A percentile compares a stretch with the other conserved stretches of the same genome.
phyloP scores from a whole-genome alignment of 1,140 invertebrate species.

The Hyles vespertilio region DNA sequence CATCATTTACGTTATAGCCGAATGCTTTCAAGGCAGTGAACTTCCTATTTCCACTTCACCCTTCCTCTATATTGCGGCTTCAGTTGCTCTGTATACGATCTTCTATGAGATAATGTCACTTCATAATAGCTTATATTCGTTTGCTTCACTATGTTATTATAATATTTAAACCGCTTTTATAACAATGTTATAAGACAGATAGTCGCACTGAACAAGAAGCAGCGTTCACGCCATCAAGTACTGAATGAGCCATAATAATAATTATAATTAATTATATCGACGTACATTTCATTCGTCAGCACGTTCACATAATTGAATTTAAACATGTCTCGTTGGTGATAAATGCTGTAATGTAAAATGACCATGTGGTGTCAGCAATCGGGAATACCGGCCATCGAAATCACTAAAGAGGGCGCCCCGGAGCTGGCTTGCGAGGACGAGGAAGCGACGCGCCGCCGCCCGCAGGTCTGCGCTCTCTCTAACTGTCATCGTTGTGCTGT shows the following conservation, averaged over 20 bases:
- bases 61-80: conserved; percentile 47
- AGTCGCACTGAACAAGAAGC: conserved; percentile 3
- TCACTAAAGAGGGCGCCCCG: conserved; percentile 86
- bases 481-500: conserved; percentile 71
- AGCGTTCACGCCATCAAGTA: conserved; percentile 9
- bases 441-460: conserved; percentile 66
- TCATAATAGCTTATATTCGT: conserved; percentile 4
- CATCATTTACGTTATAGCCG: neutral
- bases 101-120: conserved; percentile 19
- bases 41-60: conserved; percentile 44
- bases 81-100: conserved; percentile 33
- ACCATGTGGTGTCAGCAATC: conserved; percentile 71
- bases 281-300: conserved; percentile 23
- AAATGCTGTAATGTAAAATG: conserved; percentile 60
- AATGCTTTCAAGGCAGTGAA: conserved; percentile 45
- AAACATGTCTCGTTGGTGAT: conserved; percentile 28
- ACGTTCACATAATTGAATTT: conserved; percentile 26
- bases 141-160: neutral
- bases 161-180: neutral
- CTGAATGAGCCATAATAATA: conserved; percentile 20
- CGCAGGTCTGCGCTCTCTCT: conserved; percentile 74
- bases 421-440: conserved; percentile 76
- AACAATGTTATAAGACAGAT: conserved; percentile 6
- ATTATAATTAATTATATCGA: conserved; percentile 15
- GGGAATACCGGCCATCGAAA: conserved; percentile 84